Evolutionary conservation across 1,140 invertebrate genomes (phyloP).

Genomic region (Diploscapter pachys): DNA sequence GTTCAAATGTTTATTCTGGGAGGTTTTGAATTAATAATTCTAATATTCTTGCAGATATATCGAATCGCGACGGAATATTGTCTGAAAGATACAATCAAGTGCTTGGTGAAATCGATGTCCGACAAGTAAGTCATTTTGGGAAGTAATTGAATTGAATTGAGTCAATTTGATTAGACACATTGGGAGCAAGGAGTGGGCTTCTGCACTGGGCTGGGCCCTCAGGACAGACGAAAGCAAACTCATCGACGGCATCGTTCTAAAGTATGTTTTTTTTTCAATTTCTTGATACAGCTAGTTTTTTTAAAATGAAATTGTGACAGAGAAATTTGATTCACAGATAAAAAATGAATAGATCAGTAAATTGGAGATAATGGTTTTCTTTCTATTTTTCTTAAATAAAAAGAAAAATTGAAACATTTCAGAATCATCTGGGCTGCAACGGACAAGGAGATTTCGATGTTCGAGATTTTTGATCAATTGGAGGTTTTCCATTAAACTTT

Average conservation of each 20-base stretch:
- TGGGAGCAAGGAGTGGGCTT: background rate
- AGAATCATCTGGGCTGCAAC: conserved; percentile 13
- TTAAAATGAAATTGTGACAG: background rate
- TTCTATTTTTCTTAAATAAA: background rate
- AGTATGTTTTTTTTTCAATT: background rate
- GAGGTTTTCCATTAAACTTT: conserved; percentile 2
- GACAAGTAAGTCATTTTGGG: background rate
- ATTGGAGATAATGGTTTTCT: background rate
- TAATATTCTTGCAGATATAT: background rate
- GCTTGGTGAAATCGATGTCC: conserved; percentile 16
- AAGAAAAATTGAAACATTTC: background rate
- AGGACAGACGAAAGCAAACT: conserved; percentile 2
- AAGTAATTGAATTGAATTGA: no score
- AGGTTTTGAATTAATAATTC: no score
- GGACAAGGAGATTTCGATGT: conserved; percentile 8
- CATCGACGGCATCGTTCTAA: background rate
- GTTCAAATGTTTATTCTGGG: background rate
- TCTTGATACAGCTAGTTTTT: background rate
- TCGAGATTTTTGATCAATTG: conserved; percentile 12
- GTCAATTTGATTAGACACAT: conserved; percentile 8
- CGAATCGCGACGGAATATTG: conserved; percentile 2
- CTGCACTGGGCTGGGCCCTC: conserved; percentile 18
- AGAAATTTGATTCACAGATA: background rate
- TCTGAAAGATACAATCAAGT: conserved; percentile 9
- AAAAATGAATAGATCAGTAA: background rate